phyloP scores from a whole-genome alignment of 1,140 invertebrate genomes.

The Ceratina japonica region DNA sequence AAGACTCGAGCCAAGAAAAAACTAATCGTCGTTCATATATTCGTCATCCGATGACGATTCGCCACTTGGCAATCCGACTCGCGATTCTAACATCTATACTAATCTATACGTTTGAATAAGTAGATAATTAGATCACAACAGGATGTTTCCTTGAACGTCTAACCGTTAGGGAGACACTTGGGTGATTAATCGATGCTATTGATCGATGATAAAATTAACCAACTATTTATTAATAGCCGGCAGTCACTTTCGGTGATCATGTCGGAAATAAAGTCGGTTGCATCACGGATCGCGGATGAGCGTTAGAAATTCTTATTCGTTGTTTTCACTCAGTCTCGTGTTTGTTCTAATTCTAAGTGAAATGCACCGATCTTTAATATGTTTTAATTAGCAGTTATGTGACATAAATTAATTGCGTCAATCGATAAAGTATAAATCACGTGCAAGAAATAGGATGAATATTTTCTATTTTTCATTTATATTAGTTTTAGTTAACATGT shows the following conservation, averaged over 20 bases:
- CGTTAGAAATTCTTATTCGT: slow-evolving; percentile 16
- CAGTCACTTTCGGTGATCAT: neutral
- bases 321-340: neutral
- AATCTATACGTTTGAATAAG: slow-evolving; percentile 6
- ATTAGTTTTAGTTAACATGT: neutral
- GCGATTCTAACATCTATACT: neutral
- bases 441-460: neutral
- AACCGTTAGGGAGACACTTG: slow-evolving; percentile 3
- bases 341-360: neutral
- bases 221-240: slow-evolving; percentile 46
- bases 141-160: slow-evolving; percentile 27
- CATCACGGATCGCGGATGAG: slow-evolving; percentile 4
- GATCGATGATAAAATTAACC: slow-evolving; percentile 47
- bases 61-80: neutral
- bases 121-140: slow-evolving; percentile 29
- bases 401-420: neutral
- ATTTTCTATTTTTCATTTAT: neutral
- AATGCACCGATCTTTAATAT: no score
- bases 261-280: slow-evolving; percentile 36
- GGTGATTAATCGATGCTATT: slow-evolving; percentile 33
- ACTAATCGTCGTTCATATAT: neutral
- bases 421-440: no score
- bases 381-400: neutral
- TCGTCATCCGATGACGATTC: neutral
- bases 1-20: neutral